phyloP scores from a whole-genome alignment of 2,113 vertebrate species.

The Rattus norvegicus region GRCr8 NC_086032.1:2838001-2838500 shows the following conservation, averaged over 20 bases:
- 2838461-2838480: not conserved
- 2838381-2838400: not conserved
- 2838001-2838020: not conserved
- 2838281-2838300: not conserved
- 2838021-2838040: not conserved
- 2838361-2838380: too few species aligned
- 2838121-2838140: slow-evolving; percentile 26
- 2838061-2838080: not conserved
- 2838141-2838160: not conserved
- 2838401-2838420: not conserved
- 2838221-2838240: slow-evolving; percentile 8
- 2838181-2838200: not conserved
- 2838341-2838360: not conserved
- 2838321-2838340: not conserved
- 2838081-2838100: not conserved
- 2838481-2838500: not conserved
- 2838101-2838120: not conserved
- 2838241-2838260: not conserved
- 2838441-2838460: not conserved
- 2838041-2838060: not conserved
- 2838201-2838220: slow-evolving; percentile 24
- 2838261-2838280: not conserved
- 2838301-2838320: not conserved
- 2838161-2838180: slow-evolving; percentile 31
- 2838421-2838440: not conserved